Base-by-base conservation (phyloP, 2,888 invertebrate species). In the Pristionchus japonicus region DNA sequence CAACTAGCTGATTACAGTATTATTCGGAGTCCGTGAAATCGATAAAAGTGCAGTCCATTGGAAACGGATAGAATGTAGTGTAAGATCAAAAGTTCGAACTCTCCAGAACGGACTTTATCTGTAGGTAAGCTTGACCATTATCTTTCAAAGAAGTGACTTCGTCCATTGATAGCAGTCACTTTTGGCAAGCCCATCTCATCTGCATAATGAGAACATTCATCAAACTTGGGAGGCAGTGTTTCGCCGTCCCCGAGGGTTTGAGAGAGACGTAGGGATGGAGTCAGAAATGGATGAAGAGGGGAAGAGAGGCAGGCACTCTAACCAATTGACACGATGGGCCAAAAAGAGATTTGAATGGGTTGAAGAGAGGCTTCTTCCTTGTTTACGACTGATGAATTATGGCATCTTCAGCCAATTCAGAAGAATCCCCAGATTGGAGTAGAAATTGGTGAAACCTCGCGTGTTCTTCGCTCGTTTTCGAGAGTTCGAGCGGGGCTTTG, bases 141-240 rank as follows among this genome's bases (percentile, higher is more conserved):
- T 9, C 27, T 31, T 15, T 17, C 9, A 61, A 34, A 64, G 11
- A 64, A 64, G 31, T 57, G 13, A 34, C 11, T 15, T 11, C 13
- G 31, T 17, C 15, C 64, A 1, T 31, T 3, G 31, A 6, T 13
- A 70, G 77, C 40, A 77, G 77, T n/a, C 47, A 6, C 77, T 77
- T 77, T 77, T 77, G 37, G 23, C 40, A 64, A 27, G 23, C 40
- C 77, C 47, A 77, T 77, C 77, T 77, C 77, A 77, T 77, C n/a
- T 47, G 15, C 77, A 77, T 77, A 77, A 77, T 77, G 43, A 40
- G 77, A 77, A 47, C 77, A 77, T 77, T 77, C 77, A 77, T 77
- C 77, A 77, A 77, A 43, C 40, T 74, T 74, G 37, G 37, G 43
- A 11, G 43, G 2, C 40, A 27, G 43, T 77, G 43, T 40, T 77